Evolutionary conservation across 2,888 invertebrate species (phyloP).

Genomic region (Cephus rjabovi): DNA sequence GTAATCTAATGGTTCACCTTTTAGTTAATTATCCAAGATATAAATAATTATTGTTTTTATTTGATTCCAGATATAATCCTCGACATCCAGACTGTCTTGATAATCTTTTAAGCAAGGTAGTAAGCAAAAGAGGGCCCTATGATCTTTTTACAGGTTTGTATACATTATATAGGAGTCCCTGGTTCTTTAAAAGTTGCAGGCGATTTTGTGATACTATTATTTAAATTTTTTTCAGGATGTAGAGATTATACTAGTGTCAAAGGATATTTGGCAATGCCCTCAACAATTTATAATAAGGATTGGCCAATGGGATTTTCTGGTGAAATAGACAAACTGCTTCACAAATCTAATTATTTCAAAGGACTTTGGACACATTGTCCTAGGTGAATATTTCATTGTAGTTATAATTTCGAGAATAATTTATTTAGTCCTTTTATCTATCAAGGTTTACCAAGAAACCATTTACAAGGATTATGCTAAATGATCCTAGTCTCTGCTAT

Average conservation of each 20-base stretch:
- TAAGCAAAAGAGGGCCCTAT: slow-evolving; percentile 41
- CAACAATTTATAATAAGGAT: slow-evolving; percentile 9
- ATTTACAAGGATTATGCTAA: slow-evolving; percentile 67
- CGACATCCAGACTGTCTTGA: slow-evolving; percentile 31
- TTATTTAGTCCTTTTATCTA: not conserved
- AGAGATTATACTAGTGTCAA: slow-evolving; percentile 4
- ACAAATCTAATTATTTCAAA: slow-evolving; percentile 39
- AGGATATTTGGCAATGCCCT: slow-evolving; percentile 9
- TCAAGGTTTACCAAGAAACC: slow-evolving; percentile 61
- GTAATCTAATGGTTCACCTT: slow-evolving; percentile 17
- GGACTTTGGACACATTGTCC: slow-evolving; percentile 34
- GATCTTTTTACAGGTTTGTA: slow-evolving; percentile 42
- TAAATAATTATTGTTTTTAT: not conserved
- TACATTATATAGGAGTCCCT: not conserved
- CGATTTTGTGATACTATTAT: not conserved
- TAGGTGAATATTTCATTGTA: slow-evolving; percentile 28
- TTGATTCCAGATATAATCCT: slow-evolving; percentile 28
- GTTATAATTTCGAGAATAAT: not conserved
- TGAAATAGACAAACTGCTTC: slow-evolving; percentile 30
- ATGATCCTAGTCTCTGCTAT: slow-evolving; percentile 68
- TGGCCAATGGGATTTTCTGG: slow-evolving; percentile 36
- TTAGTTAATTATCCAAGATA: not conserved
- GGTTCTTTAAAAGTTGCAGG: not conserved
- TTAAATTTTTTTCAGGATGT: not conserved
- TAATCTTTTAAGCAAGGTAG: slow-evolving; percentile 27